Conservation (phyloP, 2,797 vertebrate species). For the Mionectes olivaceus region DNA sequence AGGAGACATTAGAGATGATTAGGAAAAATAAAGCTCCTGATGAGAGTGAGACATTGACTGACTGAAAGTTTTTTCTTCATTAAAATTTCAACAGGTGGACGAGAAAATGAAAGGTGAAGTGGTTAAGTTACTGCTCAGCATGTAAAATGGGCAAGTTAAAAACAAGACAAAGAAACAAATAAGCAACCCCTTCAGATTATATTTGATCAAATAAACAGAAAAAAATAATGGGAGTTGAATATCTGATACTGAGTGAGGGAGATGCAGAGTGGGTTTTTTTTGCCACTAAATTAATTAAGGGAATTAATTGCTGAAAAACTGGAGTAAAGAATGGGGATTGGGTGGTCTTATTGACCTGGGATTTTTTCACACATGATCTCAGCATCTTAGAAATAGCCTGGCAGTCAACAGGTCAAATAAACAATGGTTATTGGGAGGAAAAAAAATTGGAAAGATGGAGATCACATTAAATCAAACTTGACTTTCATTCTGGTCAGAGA, state of each 20-base stretch:
- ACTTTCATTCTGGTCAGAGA: neutral
- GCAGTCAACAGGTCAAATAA: neutral
- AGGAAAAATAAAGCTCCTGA: constrained; percentile 7
- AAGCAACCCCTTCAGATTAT: neutral
- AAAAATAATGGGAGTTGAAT: neutral
- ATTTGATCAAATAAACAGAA: neutral
- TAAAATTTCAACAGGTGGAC: neutral
- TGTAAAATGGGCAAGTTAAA: neutral
- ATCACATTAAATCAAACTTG: neutral
- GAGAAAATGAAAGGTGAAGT: neutral
- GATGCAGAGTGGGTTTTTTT: neutral
- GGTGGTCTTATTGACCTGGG: neutral
- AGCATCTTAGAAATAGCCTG: neutral
- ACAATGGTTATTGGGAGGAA: neutral
- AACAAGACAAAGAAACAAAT: neutral
- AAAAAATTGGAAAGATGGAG: neutral
- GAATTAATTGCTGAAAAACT: neutral
- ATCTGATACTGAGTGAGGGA: neutral
- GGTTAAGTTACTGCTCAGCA: neutral
- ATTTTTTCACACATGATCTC: neutral
- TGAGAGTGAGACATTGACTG: neutral
- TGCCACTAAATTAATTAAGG: too few relatives aligned
- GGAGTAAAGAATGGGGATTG: neutral
- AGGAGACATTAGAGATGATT: neutral
- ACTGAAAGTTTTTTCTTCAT: neutral